A percentile compares a stretch with the other conserved stretches of the same genome.
These are phyloP conservation scores for Auanema freiburgensis DNA, from an alignment of 2,888 invertebrate genomes.

Conservation along the genomic window DNA sequence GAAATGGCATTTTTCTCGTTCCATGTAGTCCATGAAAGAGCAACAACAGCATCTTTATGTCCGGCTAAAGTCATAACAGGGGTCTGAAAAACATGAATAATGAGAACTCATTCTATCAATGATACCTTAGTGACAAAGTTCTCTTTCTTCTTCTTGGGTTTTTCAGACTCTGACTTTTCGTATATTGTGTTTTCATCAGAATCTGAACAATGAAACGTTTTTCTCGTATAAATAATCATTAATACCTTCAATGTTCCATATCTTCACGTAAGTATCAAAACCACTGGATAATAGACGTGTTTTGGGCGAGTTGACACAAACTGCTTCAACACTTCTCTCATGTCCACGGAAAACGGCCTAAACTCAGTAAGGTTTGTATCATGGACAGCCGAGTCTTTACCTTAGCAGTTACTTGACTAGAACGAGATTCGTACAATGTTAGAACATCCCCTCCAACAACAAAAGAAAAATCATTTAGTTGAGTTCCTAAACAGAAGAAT, in stretches of 20 bases:
- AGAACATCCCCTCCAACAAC: no score
- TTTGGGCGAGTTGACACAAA: slow-evolving; percentile 76
- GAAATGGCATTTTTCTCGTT: slow-evolving; percentile 75
- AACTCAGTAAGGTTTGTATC: slow-evolving; percentile 5
- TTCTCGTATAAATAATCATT: neutral
- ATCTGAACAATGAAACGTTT: slow-evolving; percentile 14
- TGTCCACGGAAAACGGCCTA: slow-evolving; percentile 78
- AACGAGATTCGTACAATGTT: no score
- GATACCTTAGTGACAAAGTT: slow-evolving; percentile 41
- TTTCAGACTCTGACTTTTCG: slow-evolving; percentile 35
- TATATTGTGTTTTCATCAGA: slow-evolving; percentile 32
- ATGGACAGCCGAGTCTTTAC: no score
- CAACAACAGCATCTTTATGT: slow-evolving; percentile 82
- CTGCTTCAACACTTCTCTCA: slow-evolving; percentile 85
- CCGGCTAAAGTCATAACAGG: slow-evolving; percentile 86
- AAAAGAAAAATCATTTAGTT: no score
- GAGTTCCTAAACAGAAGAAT: slow-evolving; percentile 1
- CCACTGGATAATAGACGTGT: slow-evolving; percentile 66
- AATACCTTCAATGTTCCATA: slow-evolving; percentile 65
- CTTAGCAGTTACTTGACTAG: no score
- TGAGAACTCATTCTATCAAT: neutral
- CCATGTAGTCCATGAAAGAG: slow-evolving; percentile 81
- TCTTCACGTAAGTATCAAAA: slow-evolving; percentile 67
- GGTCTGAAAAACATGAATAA: slow-evolving; percentile 27
- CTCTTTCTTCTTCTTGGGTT: slow-evolving; percentile 36